Percentiles rank a stretch among this genome's conserved stretches.
Evolutionary conservation across 37 sponge, comb jelly and placozoan species (phyloP).

Genomic region (Hormiphora californensis): DNA sequence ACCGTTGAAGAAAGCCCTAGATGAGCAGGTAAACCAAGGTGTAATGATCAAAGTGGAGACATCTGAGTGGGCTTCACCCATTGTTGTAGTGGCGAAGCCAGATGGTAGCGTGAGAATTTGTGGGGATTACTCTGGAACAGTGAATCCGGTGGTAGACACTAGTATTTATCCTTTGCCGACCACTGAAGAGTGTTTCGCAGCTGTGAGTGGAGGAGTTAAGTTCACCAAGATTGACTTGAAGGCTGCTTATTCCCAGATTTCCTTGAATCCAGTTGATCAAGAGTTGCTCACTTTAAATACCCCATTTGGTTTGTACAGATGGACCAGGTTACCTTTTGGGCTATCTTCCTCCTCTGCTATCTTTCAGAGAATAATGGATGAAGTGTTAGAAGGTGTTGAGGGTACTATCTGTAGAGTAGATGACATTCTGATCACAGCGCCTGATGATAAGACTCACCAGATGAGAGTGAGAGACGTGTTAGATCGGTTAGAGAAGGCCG

Average conservation of each 20-base stretch:
- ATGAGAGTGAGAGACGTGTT: neutral
- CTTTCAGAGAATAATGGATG: constrained; percentile 1
- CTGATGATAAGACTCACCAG: neutral
- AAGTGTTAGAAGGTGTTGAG: neutral
- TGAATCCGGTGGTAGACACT: neutral
- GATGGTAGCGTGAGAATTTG: constrained; percentile 37
- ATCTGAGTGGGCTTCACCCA: constrained; percentile 54
- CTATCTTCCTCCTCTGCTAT: neutral
- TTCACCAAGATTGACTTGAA: neutral
- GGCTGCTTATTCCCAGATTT: neutral
- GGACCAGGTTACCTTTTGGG: neutral
- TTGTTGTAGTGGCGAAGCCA: constrained; percentile 50
- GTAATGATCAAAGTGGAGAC: constrained; percentile 11
- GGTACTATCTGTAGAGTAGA: neutral
- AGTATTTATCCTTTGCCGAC: constrained; percentile 58
- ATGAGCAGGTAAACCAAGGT: neutral
- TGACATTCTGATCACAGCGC: constrained; percentile 7
- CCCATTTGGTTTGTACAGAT: neutral
- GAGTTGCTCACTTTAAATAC: neutral
- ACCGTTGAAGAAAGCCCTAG: neutral
- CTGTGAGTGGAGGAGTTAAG: neutral
- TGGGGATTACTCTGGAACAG: constrained; percentile 48
- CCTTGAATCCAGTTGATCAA: neutral
- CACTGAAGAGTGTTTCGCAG: constrained; percentile 10
- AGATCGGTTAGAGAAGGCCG: neutral